A percentile compares a stretch with the other conserved stretches of the same genome.
Conservation (phyloP, 2,888 invertebrate genomes). For the Lasius platythorax region DNA sequence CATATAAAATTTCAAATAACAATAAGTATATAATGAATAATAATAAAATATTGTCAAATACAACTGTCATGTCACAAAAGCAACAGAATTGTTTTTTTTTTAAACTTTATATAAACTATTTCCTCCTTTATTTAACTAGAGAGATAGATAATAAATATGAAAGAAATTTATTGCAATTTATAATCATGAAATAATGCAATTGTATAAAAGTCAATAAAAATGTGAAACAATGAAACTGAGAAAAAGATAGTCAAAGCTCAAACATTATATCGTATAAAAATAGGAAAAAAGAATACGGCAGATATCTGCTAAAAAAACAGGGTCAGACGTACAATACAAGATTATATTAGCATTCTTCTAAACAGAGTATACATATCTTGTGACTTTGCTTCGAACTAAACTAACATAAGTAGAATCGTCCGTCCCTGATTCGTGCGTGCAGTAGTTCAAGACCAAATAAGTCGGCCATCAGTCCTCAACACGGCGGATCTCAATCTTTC, state of each 20-base stretch:
- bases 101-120: background rate
- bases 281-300: background rate
- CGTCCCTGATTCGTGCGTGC: background rate
- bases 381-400: background rate
- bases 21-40: background rate
- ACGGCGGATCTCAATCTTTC: background rate
- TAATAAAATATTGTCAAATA: background rate
- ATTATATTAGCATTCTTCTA: background rate
- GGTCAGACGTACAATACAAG: background rate
- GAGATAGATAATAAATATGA: background rate
- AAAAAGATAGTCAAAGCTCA: background rate
- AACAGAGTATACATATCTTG: background rate
- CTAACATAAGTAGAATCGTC: background rate
- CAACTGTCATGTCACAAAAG: background rate
- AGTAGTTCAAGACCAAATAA: slow-evolving; percentile 41
- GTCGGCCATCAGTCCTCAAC: slow-evolving; percentile 23
- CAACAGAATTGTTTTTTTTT: background rate
- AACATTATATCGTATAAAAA: background rate
- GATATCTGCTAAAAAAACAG: background rate
- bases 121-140: background rate
- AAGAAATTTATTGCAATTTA: background rate
- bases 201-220: background rate
- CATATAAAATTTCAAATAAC: background rate
- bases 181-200: background rate
- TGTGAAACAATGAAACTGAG: background rate